Base-by-base conservation (phyloP, 2,888 invertebrate species). In the Nebria salina region DNA sequence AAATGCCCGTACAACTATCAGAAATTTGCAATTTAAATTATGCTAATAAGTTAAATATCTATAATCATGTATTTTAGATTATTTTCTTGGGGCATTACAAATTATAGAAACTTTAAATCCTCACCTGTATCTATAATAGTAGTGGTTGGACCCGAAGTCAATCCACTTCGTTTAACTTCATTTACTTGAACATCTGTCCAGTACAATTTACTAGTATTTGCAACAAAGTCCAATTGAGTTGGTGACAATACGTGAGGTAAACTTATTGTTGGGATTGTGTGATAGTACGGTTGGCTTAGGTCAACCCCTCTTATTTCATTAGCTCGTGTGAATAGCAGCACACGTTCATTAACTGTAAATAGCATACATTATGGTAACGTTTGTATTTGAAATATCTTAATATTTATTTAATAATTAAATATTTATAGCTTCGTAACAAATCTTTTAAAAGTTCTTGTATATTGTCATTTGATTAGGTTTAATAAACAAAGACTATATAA, bases 301-400 rank as follows among this genome's bases (percentile, higher is more conserved):
- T 96, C 96, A 82, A 97, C 94, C 72, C 96, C 97, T 76, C 96
- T 92, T 84, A 97, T 95, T 89, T 95, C 95, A 84, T 93, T 94
- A 65, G 91, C 90, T 86, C 94, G 91, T 2, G 94, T 94, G 86
- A 96, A 94, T 83, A 97, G 90, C 83, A 97, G 89, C 79, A 97
- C 95, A 85, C 92, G 92, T 88, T 96, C 95, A 88, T 96, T 95
- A 82, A 93, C 95, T 91, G 90, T 84, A 87, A 89, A 87, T 72
- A 87, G 13, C 13, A 66, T 34, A 34, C 5, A 34, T 34, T 5
- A 34, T 34, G 34, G 0, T 34, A 34, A 34, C 34, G 5, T 34
- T 34, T 34, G 34, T 34, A 34, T 1, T 34, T 34, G 34, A 34
- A 20, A 20, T 20, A 20, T 20, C 20, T 20, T 20, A 20, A 20